These are phyloP conservation scores for Urocynchramus pylzowi DNA, from an alignment of 2,113 vertebrate genomes.

Conservation along the genomic window DNA sequence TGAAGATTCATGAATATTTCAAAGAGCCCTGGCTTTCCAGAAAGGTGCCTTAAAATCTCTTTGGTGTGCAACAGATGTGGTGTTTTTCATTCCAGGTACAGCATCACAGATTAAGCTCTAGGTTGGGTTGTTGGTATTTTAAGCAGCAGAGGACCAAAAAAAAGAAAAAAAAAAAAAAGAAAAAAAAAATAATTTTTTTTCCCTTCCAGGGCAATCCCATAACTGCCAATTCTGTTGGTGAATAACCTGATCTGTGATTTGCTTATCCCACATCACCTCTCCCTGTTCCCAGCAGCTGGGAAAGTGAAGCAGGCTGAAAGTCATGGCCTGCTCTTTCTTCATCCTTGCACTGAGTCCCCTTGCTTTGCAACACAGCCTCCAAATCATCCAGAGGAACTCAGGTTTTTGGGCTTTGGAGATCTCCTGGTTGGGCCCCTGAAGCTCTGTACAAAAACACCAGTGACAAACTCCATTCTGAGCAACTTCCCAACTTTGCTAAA, in stretches of 20 bases:
- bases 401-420: neutral
- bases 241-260: neutral
- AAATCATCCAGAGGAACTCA: rapidly evolving
- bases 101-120: neutral
- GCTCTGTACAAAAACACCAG: neutral
- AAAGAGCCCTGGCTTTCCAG: neutral
- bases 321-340: neutral
- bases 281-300: neutral
- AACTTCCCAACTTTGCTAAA: neutral
- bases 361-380: neutral
- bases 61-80: neutral
- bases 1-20: neutral
- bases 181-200: neutral
- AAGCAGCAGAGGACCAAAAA: neutral
- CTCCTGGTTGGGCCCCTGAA: neutral
- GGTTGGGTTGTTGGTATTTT: neutral
- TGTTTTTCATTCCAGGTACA: neutral
- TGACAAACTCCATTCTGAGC: neutral
- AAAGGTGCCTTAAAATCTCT: neutral
- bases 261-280: neutral
- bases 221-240: neutral
- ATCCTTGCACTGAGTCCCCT: neutral
- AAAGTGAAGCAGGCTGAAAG: neutral
- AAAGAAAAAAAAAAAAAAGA: neutral
- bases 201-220: neutral